Conservation (phyloP, 2,797 vertebrate species). For the Morelia viridis region DNA sequence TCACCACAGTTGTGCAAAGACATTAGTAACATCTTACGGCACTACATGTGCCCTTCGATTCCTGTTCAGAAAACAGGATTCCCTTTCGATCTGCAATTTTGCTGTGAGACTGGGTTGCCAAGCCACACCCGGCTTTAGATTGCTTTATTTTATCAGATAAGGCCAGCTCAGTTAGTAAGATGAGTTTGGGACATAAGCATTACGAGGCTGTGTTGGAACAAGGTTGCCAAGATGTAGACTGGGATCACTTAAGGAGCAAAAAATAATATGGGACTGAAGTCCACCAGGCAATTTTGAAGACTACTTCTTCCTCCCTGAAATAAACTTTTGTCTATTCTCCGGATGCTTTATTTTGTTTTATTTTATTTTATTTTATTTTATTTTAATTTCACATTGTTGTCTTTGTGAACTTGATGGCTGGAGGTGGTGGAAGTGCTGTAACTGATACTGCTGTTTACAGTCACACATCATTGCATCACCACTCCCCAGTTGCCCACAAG, state of each 20-base stretch:
- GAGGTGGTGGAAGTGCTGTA: background rate
- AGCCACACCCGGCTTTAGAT: background rate
- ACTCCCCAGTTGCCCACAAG: background rate
- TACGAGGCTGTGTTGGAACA: background rate
- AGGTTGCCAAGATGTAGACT: background rate
- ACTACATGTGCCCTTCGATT: background rate
- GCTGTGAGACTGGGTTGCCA: background rate
- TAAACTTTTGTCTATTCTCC: background rate
- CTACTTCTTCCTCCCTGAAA: background rate
- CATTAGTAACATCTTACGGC: background rate
- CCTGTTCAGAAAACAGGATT: background rate
- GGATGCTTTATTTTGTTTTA: background rate
- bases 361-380: no score
- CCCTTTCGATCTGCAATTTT: background rate
- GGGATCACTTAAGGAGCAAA: background rate
- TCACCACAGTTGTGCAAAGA: background rate
- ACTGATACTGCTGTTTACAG: background rate
- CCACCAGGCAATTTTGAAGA: background rate
- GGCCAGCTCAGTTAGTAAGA: background rate
- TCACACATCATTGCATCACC: background rate
- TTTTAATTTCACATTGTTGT: background rate
- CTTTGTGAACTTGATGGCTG: background rate
- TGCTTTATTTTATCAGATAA: background rate
- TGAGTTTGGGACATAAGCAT: background rate
- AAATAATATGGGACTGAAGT: background rate